Evolutionary conservation across 2,113 vertebrate species (phyloP), one percentile per base, ranked within the genome.

Genomic region (Eurystomus gularis): DNA sequence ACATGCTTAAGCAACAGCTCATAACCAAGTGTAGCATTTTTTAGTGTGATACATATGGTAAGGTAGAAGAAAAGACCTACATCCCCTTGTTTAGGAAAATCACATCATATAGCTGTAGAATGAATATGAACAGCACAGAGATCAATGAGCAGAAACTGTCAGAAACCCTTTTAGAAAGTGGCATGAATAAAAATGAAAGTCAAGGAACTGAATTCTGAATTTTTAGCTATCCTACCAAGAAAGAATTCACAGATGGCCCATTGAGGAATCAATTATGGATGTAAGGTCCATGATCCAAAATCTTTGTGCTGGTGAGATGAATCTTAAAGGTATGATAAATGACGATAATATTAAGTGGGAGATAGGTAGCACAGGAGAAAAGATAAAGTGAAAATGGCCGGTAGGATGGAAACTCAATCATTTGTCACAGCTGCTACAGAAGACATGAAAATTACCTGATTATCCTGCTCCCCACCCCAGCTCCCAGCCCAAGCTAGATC

Each of bases 211-310:
- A 82, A 70, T 91, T 91, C 40, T 57, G 48, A 82, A 84, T 92
- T 96, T 88, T 94, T 26, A 80, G 18, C 82, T 92, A 20, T 76
- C 81, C 90, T 92, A 52, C 39, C 48, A 75, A 79, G 64, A 84
- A 68, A 88, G 91, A 88, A 89, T 75, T 88, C 87, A 92, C 72
- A 92, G 69, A 92, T 40, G n/a, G n/a, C 29, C 86, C 13, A 7
- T 20, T 75, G 48, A 90, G 79, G 71, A 97, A 97, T 80, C 77
- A 93, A 71, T 94, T 87, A 96, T 39, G 49, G 91, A 73, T 94
- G 71, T 64, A 75, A 88, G 68, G 49, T 80, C 44, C 37, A 55
- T 26, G 51, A 94, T 85, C 75, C 35, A 92, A 95, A 93, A 86
- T 54, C 64, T 96, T 62, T 95, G 58, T 57, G 37, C 23, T n/a